Base-by-base conservation (phyloP, 2,797 vertebrate genomes). In the Momotus momota region DNA sequence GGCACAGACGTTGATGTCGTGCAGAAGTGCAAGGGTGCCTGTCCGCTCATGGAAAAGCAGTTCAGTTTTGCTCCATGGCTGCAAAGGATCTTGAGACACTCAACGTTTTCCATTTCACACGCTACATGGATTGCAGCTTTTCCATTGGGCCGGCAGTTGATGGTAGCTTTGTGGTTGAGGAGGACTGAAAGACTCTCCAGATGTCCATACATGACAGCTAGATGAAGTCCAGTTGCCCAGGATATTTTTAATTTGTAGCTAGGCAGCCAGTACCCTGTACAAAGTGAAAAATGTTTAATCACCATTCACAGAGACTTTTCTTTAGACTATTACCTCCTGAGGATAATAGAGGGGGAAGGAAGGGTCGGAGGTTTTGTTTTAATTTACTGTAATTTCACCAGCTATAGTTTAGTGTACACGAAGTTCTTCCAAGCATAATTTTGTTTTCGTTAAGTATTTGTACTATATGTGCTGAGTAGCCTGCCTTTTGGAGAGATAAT, bases 61-160 rank as follows among this genome's bases (percentile, higher is more conserved):
- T 99, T 99, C 88, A 99, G 97, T 89, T 98, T 99, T 8, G 99
- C 99, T 5, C 98, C 98, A 0, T 98, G 98, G 77, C 97, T 98
- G 94, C 99, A 97, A 14, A 99, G 99, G 90, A 99, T 90, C 72
- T 98, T 97, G 86, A 99, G 98, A 4, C 98, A 99, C 71, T 99
- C 98, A 0, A 97, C 85, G 20, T 99, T 98, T 77, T 98, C 98
- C 46, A 97, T 97, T 72, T 99, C 98, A 66, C 99, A 99, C 16
- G 99, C 99, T 58, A 99, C 97, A 0, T 99, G 99, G 91, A 99
- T 98, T 0, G 99, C 99, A 1, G 99, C 99, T 98, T 99, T 99
- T 58, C 99, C 99, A 0, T 99, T 99, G 60, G 99, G 99, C 92
- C 98, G 98, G 61, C 96, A 98, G 98, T 99, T 99, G 97, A 99